Conservation (phyloP, 2,113 vertebrate species). For the Takifugu flavidus region DNA sequence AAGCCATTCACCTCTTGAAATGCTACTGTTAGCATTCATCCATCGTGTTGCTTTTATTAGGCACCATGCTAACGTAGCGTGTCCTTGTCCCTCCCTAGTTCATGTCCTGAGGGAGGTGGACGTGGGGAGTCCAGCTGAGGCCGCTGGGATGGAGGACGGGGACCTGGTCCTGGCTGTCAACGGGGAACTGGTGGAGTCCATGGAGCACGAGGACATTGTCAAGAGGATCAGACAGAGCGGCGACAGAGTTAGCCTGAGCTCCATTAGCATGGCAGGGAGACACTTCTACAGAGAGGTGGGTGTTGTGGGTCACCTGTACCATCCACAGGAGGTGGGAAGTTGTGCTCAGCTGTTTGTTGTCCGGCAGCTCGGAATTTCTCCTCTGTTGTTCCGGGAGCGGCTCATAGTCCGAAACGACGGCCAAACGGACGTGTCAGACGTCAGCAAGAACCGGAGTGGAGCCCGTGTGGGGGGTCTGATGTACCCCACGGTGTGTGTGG, state of each 20-base stretch:
- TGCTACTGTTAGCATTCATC: too few species aligned
- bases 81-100: slow-evolving; percentile 60
- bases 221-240: slow-evolving; percentile 74
- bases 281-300: slow-evolving; percentile 81
- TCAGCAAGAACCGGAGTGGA: background rate
- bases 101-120: slow-evolving; percentile 89
- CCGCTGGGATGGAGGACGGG: slow-evolving; percentile 85
- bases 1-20: too few species aligned
- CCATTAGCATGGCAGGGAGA: slow-evolving; percentile 76
- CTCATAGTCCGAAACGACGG: slow-evolving; percentile 6
- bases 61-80: background rate
- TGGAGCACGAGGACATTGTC: slow-evolving; percentile 83
- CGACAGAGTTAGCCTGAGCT: slow-evolving; percentile 72
- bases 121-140: slow-evolving; percentile 80
- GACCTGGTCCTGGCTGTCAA: slow-evolving; percentile 89
- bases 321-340: background rate
- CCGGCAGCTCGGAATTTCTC: slow-evolving; percentile 82
- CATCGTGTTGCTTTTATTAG: too few species aligned
- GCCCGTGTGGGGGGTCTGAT: background rate
- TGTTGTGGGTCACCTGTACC: background rate
- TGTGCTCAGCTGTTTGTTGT: slow-evolving; percentile 1
- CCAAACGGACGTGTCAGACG: background rate
- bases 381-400: slow-evolving; percentile 80
- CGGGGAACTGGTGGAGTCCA: slow-evolving; percentile 77
- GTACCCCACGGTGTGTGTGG: slow-evolving; percentile 28